Conservation (phyloP, 2,797 vertebrate species). For the Lithobates pipiens region DNA sequence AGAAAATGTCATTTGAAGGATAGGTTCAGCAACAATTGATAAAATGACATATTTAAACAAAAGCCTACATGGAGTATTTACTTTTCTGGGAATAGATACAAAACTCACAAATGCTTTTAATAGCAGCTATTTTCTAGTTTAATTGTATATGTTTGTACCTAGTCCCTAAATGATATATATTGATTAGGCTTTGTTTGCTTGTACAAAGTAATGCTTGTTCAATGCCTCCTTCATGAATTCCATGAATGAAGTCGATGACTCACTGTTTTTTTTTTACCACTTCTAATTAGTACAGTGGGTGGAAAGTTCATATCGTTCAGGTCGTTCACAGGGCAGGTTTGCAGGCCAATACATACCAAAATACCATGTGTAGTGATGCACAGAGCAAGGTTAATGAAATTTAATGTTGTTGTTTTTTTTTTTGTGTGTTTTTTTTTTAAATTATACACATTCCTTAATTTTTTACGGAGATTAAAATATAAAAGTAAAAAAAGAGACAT, state of each 20-base stretch:
- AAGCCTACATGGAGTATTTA: background rate
- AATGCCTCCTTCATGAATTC: constrained; percentile 18
- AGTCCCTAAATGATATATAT: background rate
- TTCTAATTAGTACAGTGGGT: constrained; percentile 4
- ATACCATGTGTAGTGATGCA: background rate
- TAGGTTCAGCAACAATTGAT: background rate
- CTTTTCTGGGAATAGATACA: background rate
- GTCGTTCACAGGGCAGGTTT: constrained; percentile 24
- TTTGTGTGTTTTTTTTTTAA: background rate
- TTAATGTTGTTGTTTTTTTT: background rate
- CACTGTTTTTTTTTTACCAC: background rate
- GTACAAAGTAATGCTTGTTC: background rate
- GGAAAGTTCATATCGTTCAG: background rate
- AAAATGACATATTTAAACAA: background rate
- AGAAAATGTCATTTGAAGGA: background rate
- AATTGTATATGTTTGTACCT: background rate
- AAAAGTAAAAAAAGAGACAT: background rate
- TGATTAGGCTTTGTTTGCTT: background rate
- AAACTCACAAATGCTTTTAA: background rate
- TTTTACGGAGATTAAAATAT: background rate
- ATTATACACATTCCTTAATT: background rate
- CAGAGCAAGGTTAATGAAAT: background rate
- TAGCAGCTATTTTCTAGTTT: too few relatives aligned
- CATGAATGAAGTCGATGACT: background rate
- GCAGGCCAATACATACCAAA: constrained; percentile 5